These are phyloP conservation scores for Brachyhypopomus occidentalis DNA, from an alignment of 2,113 vertebrate genomes.

Conservation along the genomic window DNA sequence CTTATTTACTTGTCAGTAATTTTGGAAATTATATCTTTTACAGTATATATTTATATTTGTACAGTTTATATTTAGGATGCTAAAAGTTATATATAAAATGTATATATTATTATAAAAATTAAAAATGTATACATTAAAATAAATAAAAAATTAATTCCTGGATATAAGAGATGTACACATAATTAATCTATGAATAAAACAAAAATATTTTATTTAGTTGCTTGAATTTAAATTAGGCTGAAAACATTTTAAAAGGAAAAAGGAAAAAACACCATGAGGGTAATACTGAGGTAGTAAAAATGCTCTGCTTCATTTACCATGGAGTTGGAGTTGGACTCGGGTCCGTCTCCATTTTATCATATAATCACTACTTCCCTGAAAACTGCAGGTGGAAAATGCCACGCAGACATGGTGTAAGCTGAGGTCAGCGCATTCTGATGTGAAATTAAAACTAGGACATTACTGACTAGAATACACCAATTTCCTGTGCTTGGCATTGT, in stretches of 20 bases:
- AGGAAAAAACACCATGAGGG: background rate
- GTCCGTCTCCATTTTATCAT: background rate
- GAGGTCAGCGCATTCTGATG: background rate
- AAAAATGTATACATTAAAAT: too few species aligned
- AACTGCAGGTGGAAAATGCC: background rate
- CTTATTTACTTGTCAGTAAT: too few species aligned
- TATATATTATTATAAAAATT: too few species aligned
- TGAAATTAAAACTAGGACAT: background rate
- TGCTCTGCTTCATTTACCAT: background rate
- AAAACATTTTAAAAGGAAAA: too few species aligned
- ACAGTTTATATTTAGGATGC: too few species aligned
- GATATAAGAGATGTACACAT: background rate
- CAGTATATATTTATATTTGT: too few species aligned
- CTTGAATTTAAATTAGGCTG: too few species aligned
- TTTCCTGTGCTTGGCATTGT: conserved; percentile 41
- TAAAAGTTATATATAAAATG: too few species aligned
- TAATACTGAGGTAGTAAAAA: conserved; percentile 5
- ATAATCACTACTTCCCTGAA: background rate
- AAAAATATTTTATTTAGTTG: too few species aligned
- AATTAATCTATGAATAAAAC: background rate
- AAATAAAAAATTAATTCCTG: too few species aligned
- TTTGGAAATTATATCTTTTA: too few species aligned
- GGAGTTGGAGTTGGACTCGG: too few species aligned
- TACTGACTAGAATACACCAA: background rate
- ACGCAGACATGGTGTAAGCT: background rate